Evolutionary conservation across 2,888 invertebrate genomes (phyloP).

Genomic region (Plemyria rubiginata): DNA sequence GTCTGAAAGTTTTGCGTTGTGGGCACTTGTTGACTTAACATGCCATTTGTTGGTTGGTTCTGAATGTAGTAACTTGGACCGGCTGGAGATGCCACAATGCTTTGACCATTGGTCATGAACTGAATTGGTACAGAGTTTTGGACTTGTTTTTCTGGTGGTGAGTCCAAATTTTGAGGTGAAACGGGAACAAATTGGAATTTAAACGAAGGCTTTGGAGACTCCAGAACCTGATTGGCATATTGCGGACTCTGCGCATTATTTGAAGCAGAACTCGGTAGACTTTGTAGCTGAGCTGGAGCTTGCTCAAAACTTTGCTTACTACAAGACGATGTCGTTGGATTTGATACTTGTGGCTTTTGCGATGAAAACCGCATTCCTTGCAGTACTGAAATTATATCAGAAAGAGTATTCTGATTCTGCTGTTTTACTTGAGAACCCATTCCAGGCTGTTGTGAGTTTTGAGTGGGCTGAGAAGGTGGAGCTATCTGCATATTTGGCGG

Average conservation of each 20-base stretch:
- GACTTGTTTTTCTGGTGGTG: slow-evolving; percentile 4
- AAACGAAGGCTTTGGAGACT: slow-evolving; percentile 31
- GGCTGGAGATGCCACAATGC: slow-evolving; percentile 24
- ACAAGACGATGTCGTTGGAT: slow-evolving; percentile 1
- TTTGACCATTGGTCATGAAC: slow-evolving; percentile 34
- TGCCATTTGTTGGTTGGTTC: slow-evolving; percentile 18
- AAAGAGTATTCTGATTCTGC: slow-evolving; percentile 27
- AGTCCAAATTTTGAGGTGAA: slow-evolving; percentile 19
- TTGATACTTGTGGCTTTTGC: slow-evolving; percentile 20
- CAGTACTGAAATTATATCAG: slow-evolving; percentile 36
- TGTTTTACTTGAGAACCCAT: slow-evolving; percentile 27
- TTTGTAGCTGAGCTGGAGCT: slow-evolving; percentile 13
- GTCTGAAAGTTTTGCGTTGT: slow-evolving; percentile 26
- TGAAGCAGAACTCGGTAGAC: slow-evolving; percentile 11
- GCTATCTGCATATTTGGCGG: slow-evolving; percentile 44
- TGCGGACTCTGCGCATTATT: slow-evolving; percentile 19
- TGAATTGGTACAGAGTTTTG: slow-evolving; percentile 24
- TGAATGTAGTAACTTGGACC: slow-evolving; percentile 23
- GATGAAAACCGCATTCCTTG: slow-evolving; percentile 27
- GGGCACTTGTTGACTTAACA: slow-evolving; percentile 23
- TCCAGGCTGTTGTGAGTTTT: slow-evolving; percentile 35
- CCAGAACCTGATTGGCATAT: slow-evolving; percentile 21
- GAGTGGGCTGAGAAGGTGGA: slow-evolving; percentile 30
- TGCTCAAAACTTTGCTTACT: slow-evolving; percentile 20
- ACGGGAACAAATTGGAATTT: slow-evolving; percentile 33